Evolutionary conservation across 2,113 vertebrate species (phyloP).

Genomic region (Pelvicachromis taeniatus): DNA sequence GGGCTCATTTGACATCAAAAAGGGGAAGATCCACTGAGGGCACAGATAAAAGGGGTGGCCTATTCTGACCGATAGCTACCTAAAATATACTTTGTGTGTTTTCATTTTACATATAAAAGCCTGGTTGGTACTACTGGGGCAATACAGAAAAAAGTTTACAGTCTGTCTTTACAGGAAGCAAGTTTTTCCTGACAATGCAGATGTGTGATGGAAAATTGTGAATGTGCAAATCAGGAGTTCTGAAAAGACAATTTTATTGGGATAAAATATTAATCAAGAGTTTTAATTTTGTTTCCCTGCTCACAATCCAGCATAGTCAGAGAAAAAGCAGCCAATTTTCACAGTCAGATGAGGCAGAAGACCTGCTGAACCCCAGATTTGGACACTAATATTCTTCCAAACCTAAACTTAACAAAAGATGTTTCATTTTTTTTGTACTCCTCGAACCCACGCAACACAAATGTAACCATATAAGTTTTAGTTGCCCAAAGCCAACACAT

Average conservation of each 20-base stretch:
- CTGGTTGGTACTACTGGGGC: not conserved
- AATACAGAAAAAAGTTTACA: not conserved
- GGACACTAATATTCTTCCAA: not conserved
- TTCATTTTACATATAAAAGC: not conserved
- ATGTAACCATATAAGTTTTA: too few relatives aligned
- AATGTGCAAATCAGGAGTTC: not conserved
- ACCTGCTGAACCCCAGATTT: not conserved
- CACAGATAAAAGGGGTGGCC: conserved; percentile 51
- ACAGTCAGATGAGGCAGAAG: not conserved
- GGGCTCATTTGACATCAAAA: conserved; percentile 74
- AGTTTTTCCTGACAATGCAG: not conserved
- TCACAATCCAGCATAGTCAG: not conserved
- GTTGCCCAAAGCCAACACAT: too few relatives aligned
- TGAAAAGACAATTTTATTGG: not conserved
- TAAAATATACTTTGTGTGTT: not conserved
- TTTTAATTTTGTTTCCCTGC: not conserved
- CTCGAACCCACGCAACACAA: too few relatives aligned
- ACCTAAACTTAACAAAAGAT: too few relatives aligned
- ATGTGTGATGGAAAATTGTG: not conserved
- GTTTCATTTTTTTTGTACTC: too few relatives aligned
- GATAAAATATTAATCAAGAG: not conserved
- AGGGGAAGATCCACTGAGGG: conserved; percentile 43
- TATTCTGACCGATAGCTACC: conserved; percentile 39
- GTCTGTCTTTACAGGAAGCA: not conserved
- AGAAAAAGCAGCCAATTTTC: not conserved